These are phyloP conservation scores for Gymnarchus niloticus DNA, from an alignment of 2,113 vertebrate species.

Conservation along the genomic window DNA sequence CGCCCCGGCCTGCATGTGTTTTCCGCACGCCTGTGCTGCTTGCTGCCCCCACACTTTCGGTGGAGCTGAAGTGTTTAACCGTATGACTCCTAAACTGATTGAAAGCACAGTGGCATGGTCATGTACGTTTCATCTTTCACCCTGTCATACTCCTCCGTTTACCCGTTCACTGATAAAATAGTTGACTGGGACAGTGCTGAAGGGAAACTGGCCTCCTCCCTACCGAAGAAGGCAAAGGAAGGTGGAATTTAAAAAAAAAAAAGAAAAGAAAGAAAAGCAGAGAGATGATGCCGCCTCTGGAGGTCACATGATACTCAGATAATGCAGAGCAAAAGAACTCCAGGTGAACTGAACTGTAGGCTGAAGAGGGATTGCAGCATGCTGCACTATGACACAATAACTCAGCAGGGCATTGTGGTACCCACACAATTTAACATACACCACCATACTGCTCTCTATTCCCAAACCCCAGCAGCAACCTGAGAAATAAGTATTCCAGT, in stretches of 20 bases:
- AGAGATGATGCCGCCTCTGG: constrained; percentile 21
- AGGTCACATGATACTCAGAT: constrained; percentile 36
- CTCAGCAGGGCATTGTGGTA: too few relatives aligned
- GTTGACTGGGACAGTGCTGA: background rate
- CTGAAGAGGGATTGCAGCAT: background rate
- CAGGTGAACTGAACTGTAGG: constrained; percentile 23
- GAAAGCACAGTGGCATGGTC: background rate
- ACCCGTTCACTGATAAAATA: background rate
- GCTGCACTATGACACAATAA: constrained; percentile 25
- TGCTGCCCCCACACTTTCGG: background rate
- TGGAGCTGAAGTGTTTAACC: background rate
- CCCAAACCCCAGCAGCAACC: background rate
- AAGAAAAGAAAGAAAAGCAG: constrained; percentile 22
- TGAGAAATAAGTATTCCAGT: background rate
- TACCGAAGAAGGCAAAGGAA: background rate
- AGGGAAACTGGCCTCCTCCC: background rate
- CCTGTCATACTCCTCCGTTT: background rate
- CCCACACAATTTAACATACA: too few relatives aligned
- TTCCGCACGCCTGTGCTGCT: background rate
- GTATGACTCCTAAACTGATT: background rate
- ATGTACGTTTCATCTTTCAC: background rate
- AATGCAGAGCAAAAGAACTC: constrained; percentile 36
- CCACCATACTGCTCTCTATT: too few relatives aligned
- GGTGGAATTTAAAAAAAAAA: too few relatives aligned
- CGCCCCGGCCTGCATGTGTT: background rate